These are phyloP conservation scores for Noctua fimbriata DNA, from an alignment of 2,888 invertebrate genomes.

Conservation along the genomic window DNA sequence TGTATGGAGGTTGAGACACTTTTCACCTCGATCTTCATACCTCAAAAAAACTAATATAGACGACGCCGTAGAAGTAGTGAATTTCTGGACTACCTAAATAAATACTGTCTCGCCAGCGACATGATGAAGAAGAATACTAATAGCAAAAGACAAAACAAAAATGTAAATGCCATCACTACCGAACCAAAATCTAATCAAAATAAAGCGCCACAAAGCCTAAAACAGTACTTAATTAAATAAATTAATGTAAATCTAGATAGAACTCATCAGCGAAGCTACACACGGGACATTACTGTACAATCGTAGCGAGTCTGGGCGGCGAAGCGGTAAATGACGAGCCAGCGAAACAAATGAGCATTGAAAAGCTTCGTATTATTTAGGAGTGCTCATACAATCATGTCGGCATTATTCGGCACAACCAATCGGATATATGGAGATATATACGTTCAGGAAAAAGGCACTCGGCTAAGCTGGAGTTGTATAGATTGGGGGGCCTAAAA, in stretches of 20 bases:
- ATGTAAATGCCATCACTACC: not conserved
- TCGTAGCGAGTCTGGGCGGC: conserved; percentile 5
- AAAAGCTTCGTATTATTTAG: not conserved
- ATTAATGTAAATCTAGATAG: conserved; percentile 29
- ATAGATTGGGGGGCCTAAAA: no score
- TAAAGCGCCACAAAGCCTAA: not conserved
- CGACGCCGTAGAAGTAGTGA: not conserved
- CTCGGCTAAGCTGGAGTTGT: not conserved
- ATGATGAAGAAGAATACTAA: not conserved
- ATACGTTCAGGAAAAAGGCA: not conserved
- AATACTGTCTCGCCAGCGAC: not conserved
- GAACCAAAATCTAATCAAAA: not conserved
- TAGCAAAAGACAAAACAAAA: not conserved
- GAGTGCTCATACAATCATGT: not conserved
- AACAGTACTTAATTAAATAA: conserved; percentile 21
- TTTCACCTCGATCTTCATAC: not conserved
- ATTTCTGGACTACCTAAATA: not conserved
- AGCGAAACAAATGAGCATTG: conserved; percentile 29
- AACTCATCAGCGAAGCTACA: conserved; percentile 26
- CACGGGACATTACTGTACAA: conserved; percentile 13
- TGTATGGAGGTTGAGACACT: not conserved
- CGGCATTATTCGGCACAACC: not conserved
- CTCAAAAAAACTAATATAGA: not conserved
- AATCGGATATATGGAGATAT: not conserved
- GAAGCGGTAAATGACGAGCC: conserved; percentile 35